Evolutionary conservation across 2,797 vertebrate species (phyloP).

Genomic region (Sphenodon punctatus): DNA sequence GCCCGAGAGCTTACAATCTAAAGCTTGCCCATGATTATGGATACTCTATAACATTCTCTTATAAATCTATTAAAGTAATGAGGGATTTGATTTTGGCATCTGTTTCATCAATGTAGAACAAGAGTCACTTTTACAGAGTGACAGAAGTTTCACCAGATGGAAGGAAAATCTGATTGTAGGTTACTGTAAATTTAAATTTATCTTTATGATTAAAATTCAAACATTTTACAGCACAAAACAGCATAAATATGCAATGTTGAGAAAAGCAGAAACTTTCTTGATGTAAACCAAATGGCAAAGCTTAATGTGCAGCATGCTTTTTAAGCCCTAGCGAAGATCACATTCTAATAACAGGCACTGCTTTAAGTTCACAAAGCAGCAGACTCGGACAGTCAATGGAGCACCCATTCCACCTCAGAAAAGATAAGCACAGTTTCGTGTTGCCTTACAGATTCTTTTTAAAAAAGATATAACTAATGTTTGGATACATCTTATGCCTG

Average conservation of each 20-base stretch:
- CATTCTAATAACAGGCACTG: not conserved
- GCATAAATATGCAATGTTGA: not conserved
- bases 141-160: not conserved
- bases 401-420: not conserved
- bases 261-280: not conserved
- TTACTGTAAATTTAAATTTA: not conserved
- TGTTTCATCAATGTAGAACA: not conserved
- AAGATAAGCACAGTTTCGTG: conserved; percentile 30
- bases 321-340: not conserved
- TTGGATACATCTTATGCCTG: conserved; percentile 22
- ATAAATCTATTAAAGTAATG: not conserved
- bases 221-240: not conserved
- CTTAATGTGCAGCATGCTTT: not conserved
- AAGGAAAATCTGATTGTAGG: not conserved
- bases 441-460: not conserved
- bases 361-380: not conserved
- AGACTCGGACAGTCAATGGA: not conserved
- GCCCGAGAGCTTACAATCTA: no score
- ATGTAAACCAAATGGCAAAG: fast-evolving
- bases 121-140: not conserved
- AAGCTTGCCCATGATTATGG: not conserved
- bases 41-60: not conserved
- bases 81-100: not conserved
- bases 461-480: conserved; percentile 37
- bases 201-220: not conserved